phyloP scores from a whole-genome alignment of 1,140 invertebrate genomes.

The Piezodorus guildinii region DNA sequence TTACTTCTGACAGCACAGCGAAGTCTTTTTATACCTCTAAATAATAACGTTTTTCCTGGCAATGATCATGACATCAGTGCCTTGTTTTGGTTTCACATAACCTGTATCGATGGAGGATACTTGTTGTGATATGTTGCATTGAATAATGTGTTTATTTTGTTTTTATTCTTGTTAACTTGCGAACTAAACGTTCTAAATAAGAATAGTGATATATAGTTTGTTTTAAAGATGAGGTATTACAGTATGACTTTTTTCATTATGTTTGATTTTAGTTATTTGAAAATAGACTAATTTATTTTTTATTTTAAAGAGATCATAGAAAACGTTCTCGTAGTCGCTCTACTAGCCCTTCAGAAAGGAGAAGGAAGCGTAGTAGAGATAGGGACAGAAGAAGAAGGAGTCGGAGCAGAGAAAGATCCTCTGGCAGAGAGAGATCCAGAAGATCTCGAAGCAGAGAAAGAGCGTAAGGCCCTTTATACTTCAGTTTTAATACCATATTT shows the following conservation, averaged over 20 bases:
- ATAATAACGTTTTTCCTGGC: too few species aligned
- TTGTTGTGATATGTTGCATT: slow-evolving; percentile 1
- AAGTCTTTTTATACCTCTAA: too few species aligned
- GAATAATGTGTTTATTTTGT: not conserved
- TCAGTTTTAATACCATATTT: not conserved
- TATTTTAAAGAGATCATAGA: slow-evolving; percentile 22
- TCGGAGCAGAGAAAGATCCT: slow-evolving; percentile 30
- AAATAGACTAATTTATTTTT: too few species aligned
- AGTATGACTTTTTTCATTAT: too few species aligned
- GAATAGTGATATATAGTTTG: too few species aligned
- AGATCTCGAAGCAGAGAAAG: slow-evolving; percentile 50
- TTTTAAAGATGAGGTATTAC: too few species aligned
- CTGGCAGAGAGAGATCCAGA: slow-evolving; percentile 29
- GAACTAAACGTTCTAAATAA: too few species aligned
- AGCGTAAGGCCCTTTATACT: slow-evolving; percentile 21
- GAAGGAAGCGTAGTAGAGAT: slow-evolving; percentile 28
- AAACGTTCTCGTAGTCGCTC: slow-evolving; percentile 29
- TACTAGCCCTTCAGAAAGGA: slow-evolving; percentile 22
- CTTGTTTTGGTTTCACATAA: too few species aligned
- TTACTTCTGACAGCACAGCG: too few species aligned
- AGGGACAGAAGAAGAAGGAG: slow-evolving; percentile 30
- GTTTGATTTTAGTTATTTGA: too few species aligned
- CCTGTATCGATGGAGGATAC: too few species aligned
- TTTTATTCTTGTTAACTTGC: not conserved
- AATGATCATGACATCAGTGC: too few species aligned